phyloP scores from a whole-genome alignment of 2,888 invertebrate genomes.

The Caenorhabditis doughertyi region DNA sequence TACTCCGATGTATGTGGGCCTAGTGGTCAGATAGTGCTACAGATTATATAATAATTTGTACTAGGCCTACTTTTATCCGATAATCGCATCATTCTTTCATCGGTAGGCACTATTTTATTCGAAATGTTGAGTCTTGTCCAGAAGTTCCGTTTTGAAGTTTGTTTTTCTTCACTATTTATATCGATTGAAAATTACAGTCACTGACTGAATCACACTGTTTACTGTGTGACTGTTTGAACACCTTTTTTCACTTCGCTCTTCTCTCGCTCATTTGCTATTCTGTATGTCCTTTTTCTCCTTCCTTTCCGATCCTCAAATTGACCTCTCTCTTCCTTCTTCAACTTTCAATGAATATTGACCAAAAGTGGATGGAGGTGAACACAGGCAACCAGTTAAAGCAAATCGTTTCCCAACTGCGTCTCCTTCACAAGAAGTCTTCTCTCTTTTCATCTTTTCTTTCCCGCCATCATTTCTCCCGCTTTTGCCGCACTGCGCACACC shows the following conservation, averaged over 20 bases:
- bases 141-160: neutral
- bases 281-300: neutral
- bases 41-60: constrained; percentile 6
- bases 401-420: constrained; percentile 41
- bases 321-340: constrained; percentile 33
- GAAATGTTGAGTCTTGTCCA: neutral
- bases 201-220: constrained; percentile 50
- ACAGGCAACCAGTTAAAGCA: constrained; percentile 47
- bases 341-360: constrained; percentile 40
- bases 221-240: constrained; percentile 55
- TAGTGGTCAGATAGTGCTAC: neutral
- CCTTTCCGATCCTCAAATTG: constrained; percentile 6
- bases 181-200: constrained; percentile 31
- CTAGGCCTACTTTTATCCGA: neutral
- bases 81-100: neutral
- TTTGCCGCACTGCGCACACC: constrained; percentile 51
- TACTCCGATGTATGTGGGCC: neutral
- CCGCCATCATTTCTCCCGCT: constrained; percentile 26
- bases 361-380: constrained; percentile 25
- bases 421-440: constrained; percentile 11
- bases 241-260: constrained; percentile 33
- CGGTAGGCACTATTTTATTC: neutral
- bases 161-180: neutral
- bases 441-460: constrained; percentile 2
- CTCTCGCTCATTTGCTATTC: constrained; percentile 4